phyloP scores from a whole-genome alignment of 2,888 invertebrate species.

The Mesorhabditis spiculigera region DNA sequence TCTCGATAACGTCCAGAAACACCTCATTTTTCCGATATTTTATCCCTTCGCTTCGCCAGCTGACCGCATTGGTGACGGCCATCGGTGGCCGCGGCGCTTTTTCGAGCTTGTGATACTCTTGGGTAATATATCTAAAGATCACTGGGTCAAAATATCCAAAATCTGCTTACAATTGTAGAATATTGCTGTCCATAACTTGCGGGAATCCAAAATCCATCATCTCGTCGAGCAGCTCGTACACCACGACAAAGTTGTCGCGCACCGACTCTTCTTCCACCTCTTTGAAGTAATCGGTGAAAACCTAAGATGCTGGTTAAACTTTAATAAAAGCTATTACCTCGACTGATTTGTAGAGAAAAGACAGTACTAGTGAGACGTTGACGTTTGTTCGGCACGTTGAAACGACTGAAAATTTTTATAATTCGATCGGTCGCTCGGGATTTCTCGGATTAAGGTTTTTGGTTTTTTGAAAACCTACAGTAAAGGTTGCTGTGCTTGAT shows the following conservation, averaged over 20 bases:
- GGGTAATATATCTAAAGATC: conserved; percentile 76
- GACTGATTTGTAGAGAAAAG: conserved; percentile 93
- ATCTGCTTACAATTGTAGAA: conserved; percentile 77
- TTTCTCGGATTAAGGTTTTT: not conserved
- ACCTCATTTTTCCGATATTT: conserved; percentile 99
- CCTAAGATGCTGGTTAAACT: conserved; percentile 24
- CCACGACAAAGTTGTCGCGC: conserved; percentile 95
- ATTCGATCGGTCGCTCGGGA: not conserved
- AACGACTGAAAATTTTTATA: conserved; percentile 48
- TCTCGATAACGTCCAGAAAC: conserved; percentile 96
- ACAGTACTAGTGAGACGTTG: conserved; percentile 90
- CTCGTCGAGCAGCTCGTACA: conserved; percentile 93
- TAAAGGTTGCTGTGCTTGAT: conserved; percentile 97
- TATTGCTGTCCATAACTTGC: conserved; percentile 96
- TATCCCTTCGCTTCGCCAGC: conserved; percentile 95
- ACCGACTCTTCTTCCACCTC: conserved; percentile 84
- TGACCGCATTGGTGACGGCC: conserved; percentile 99
- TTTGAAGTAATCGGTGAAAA: conserved; percentile 92
- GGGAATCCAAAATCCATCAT: conserved; percentile 93
- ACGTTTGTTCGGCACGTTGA: conserved; percentile 80
- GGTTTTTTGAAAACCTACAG: conserved; percentile 50
- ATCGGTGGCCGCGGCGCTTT: conserved; percentile 90
- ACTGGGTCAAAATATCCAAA: not conserved
- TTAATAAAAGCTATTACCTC: conserved; percentile 73
- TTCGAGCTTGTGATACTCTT: conserved; percentile 94